These are phyloP conservation scores for Holacanthus passer DNA, from an alignment of 2,113 vertebrate genomes.

Conservation along the genomic window DNA sequence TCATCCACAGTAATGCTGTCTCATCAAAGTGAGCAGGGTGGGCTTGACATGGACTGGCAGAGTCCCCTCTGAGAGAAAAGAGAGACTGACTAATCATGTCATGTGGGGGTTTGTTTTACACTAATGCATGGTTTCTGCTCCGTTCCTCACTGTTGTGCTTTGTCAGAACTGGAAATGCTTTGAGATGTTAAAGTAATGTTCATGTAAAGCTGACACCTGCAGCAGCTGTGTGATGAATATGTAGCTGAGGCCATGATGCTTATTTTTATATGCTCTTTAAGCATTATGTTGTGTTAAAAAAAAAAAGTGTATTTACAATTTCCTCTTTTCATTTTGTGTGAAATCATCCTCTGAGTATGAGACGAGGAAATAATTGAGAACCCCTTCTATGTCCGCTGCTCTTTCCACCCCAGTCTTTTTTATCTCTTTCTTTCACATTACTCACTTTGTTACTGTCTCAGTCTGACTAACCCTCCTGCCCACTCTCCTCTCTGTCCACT, in stretches of 20 bases:
- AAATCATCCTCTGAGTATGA: not conserved
- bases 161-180: slow-evolving; percentile 7
- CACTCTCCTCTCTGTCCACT: slow-evolving; percentile 26
- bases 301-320: slow-evolving; percentile 1
- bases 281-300: too few species aligned
- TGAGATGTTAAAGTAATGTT: slow-evolving; percentile 34
- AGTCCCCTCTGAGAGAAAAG: not conserved
- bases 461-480: not conserved
- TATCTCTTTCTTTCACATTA: not conserved
- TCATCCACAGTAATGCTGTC: not conserved
- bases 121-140: not conserved
- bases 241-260: too few species aligned
- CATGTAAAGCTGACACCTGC: slow-evolving; percentile 1
- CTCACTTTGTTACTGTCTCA: not conserved
- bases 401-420: not conserved
- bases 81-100: not conserved
- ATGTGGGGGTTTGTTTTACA: slow-evolving; percentile 7
- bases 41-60: not conserved
- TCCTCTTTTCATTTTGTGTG: not conserved
- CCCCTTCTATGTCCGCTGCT: not conserved
- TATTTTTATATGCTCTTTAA: not conserved
- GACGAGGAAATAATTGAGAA: not conserved
- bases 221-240: too few species aligned
- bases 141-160: not conserved
- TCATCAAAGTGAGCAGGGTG: slow-evolving; percentile 2